These are phyloP conservation scores for Myiothlypis chrysogaster DNA, from an alignment of 2,797 vertebrate genomes.

Conservation along the genomic window DNA sequence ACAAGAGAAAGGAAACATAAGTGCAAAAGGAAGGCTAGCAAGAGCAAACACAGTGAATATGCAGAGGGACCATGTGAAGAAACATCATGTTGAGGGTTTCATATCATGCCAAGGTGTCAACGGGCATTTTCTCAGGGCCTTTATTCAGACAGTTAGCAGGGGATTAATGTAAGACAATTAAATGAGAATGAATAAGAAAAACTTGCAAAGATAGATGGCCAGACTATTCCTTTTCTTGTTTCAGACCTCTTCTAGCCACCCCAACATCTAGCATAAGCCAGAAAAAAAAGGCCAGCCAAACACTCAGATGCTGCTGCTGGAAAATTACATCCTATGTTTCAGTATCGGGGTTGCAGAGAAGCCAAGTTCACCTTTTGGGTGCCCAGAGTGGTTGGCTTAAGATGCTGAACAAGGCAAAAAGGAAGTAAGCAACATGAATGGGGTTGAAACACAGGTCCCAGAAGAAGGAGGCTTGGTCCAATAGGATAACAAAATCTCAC, in stretches of 20 bases:
- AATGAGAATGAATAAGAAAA: slow-evolving; percentile 26
- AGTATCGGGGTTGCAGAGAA: slow-evolving; percentile 34
- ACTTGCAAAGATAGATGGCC: neutral
- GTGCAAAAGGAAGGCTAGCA: neutral
- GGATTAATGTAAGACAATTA: neutral
- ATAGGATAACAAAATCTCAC: neutral
- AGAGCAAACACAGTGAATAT: neutral
- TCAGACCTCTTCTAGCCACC: slow-evolving; percentile 26
- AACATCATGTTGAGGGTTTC: neutral
- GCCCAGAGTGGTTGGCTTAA: neutral
- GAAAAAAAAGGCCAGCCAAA: slow-evolving; percentile 59
- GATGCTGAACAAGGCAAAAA: neutral
- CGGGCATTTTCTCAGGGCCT: neutral
- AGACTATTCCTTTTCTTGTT: slow-evolving; percentile 5
- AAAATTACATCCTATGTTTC: slow-evolving; percentile 28
- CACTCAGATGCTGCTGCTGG: slow-evolving; percentile 26
- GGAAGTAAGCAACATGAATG: neutral
- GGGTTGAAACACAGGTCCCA: neutral
- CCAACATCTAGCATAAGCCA: slow-evolving; percentile 36
- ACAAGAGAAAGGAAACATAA: neutral
- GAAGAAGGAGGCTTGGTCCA: neutral
- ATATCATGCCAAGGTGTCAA: neutral
- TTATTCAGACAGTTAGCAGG: neutral
- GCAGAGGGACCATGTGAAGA: neutral
- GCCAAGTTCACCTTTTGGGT: slow-evolving; percentile 24